Percentiles rank a stretch among this genome's conserved stretches.
These are phyloP conservation scores for Ptiloglossa arizonensis DNA, from an alignment of 1,140 invertebrate genomes.

Conservation along the genomic window DNA sequence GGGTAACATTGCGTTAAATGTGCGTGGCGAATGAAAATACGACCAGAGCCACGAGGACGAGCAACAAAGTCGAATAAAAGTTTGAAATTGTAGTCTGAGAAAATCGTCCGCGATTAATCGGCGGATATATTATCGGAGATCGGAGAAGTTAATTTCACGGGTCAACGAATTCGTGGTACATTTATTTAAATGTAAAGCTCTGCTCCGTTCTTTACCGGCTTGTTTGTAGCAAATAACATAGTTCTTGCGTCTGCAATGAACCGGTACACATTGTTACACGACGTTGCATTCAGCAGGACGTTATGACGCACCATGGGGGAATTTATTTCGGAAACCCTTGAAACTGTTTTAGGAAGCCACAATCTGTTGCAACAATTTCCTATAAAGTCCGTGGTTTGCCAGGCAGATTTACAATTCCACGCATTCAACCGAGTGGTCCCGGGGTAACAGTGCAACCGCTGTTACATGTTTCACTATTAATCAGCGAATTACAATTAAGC, in stretches of 20 bases:
- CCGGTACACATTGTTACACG: neutral
- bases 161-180: neutral
- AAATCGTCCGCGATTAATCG: neutral
- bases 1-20: too few species aligned
- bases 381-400: neutral
- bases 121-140: neutral
- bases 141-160: constrained; percentile 15
- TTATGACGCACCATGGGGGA: constrained; percentile 1
- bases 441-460: neutral
- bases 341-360: constrained; percentile 25
- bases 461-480: constrained; percentile 6
- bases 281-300: neutral
- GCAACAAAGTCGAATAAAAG: neutral
- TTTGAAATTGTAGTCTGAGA: neutral
- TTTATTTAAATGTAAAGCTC: constrained; percentile 26
- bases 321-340: constrained; percentile 37
- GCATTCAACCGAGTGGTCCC: neutral
- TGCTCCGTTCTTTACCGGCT: too few species aligned
- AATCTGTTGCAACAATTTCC: constrained; percentile 41
- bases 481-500: neutral
- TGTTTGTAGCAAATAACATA: constrained; percentile 19
- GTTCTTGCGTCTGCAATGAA: neutral
- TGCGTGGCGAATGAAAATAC: too few species aligned
- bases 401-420: constrained; percentile 12
- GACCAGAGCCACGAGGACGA: too few species aligned